Base-by-base conservation (phyloP, 2,797 vertebrate genomes). In the Sebastes alutus region DNA sequence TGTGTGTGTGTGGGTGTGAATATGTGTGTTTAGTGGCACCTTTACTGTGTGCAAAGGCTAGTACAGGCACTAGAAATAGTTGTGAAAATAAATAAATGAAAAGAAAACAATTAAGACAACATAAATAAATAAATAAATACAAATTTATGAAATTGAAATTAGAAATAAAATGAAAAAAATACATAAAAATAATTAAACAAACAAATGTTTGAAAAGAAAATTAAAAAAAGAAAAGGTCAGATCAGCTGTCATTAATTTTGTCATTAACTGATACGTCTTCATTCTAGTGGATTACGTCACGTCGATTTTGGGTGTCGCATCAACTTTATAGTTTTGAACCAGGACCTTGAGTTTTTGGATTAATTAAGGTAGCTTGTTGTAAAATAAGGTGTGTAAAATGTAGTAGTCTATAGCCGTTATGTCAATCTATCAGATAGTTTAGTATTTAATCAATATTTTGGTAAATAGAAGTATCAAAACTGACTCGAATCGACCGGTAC, bases 1-100 rank as follows among this genome's bases (percentile, higher is more conserved):
- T 66, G 46, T 23, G 16, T 76, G 58, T 83, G 42, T 46, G 42
- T 46, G 42, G 3, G 42, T 46, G 42, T 46, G 42, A 18, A 16
- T 46, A 7, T 46, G 75, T 84, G 66, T 69, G 67, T 78, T 74
- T 83, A 67, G 72, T 85, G 82, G 64, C 82, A 87, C 79, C 87
- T 90, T 80, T 78, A 75, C 69, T 70, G 69, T 72, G 76, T 78
- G 29, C 25, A 75, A 64, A 78, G 77, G 33, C 61, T 71, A 77
- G 55, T 18, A 25, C 12, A 76, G 38, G 56, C 33, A 13, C 46
- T 70, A 66, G 11, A 62, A 22, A 13, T 22, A 23, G 32, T 14
- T 46, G 20, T 52, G 49, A 52, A 5, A 52, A 52, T 10, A n/a
- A 52, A 52, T 10, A 23, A 55, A 55, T 62, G 32, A 22, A 33